Conservation (phyloP, 2,797 vertebrate genomes). For the Miopithecus talapoin region DNA sequence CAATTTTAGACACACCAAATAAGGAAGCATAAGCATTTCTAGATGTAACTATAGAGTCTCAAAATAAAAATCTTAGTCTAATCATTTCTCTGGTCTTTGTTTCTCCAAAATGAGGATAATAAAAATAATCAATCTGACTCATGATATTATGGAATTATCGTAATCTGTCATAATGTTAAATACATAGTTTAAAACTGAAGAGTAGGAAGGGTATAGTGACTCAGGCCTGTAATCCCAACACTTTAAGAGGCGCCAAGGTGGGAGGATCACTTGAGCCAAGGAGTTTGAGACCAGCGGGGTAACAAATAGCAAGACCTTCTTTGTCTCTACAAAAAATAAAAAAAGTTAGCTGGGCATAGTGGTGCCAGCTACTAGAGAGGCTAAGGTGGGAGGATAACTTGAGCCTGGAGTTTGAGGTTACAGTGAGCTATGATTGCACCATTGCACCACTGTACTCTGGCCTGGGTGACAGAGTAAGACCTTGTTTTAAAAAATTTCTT, state of each 20-base stretch:
- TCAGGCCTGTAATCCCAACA: background rate
- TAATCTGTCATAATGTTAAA: background rate
- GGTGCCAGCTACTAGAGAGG: background rate
- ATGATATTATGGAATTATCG: background rate
- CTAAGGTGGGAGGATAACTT: background rate
- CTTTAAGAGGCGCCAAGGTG: background rate
- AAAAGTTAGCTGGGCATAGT: background rate
- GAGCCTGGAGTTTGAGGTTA: background rate
- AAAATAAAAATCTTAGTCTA: background rate
- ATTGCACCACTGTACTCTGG: background rate
- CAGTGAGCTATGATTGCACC: background rate
- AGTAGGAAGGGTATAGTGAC: background rate
- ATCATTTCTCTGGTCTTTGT: background rate
- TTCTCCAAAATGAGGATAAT: background rate
- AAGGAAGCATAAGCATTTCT: background rate
- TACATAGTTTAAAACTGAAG: conserved; percentile 3
- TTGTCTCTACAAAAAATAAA: background rate
- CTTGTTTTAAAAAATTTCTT: background rate
- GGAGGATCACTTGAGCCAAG: background rate
- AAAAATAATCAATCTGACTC: conserved; percentile 4
- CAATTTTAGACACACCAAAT: background rate
- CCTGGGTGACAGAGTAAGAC: background rate
- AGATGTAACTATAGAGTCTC: background rate
- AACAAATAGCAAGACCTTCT: background rate
- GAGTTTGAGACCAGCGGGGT: background rate